A percentile compares a stretch with the other conserved stretches of the same genome.
These are phyloP conservation scores for Capricornis sumatraensis DNA, from an alignment of 2,113 vertebrate species.

Conservation along the genomic window DNA sequence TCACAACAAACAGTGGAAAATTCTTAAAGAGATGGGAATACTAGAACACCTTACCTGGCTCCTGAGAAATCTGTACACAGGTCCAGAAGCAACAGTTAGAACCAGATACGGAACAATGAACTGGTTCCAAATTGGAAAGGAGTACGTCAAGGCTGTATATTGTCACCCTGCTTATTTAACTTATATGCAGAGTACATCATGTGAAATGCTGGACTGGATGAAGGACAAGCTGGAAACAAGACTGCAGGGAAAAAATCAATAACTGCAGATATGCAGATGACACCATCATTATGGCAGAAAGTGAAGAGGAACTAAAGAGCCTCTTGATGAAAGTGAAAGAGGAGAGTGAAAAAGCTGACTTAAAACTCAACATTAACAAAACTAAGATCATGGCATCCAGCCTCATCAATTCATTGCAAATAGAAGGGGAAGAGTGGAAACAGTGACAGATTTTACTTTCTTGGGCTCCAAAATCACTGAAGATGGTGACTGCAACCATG, in stretches of 20 bases:
- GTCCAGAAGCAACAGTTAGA: background rate
- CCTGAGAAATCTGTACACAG: background rate
- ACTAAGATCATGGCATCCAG: background rate
- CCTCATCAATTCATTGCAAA: background rate
- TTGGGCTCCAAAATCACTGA: background rate
- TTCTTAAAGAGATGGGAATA: background rate
- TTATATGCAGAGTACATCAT: background rate
- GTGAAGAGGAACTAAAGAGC: background rate
- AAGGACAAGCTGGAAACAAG: background rate
- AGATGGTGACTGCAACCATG: background rate
- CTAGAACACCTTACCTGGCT: background rate
- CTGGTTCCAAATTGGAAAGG: background rate
- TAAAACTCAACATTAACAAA: background rate
- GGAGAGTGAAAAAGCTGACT: background rate
- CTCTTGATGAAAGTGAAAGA: background rate
- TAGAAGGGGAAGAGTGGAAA: background rate
- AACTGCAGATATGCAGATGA: background rate
- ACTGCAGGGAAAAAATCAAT: background rate
- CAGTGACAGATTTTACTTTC: background rate
- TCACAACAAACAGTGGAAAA: background rate
- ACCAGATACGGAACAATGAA: rapidly evolving
- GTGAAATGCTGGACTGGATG: background rate
- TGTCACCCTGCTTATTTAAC: background rate
- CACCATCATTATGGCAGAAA: background rate
- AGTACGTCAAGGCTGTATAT: background rate